Evolutionary conservation across 2,797 vertebrate genomes (phyloP).

Genomic region (Centropyge bicolor): DNA sequence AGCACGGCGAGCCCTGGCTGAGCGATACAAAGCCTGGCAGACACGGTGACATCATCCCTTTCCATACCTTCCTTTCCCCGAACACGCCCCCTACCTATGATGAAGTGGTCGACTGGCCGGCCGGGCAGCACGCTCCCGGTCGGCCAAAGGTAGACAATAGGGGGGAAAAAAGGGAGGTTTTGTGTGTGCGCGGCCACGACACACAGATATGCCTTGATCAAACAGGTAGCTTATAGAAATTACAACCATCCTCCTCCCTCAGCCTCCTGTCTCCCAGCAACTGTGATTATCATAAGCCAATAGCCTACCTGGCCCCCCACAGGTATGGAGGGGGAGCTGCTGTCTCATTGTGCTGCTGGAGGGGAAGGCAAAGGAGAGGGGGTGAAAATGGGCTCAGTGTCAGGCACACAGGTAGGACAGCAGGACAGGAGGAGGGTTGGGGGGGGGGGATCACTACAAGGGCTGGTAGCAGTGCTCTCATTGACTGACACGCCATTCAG

Average conservation of each 20-base stretch:
- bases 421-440: background rate
- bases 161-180: background rate
- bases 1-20: constrained; percentile 34
- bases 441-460: constrained; percentile 35
- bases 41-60: constrained; percentile 86
- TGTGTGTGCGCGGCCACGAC: constrained; percentile 36
- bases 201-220: constrained; percentile 65
- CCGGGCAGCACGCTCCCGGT: constrained; percentile 42
- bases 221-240: constrained; percentile 79
- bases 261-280: constrained; percentile 80
- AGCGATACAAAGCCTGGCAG: constrained; percentile 76
- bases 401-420: constrained; percentile 46
- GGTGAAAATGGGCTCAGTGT: constrained; percentile 21
- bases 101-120: constrained; percentile 46
- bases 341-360: constrained; percentile 54
- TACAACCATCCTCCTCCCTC: constrained; percentile 53
- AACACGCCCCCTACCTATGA: constrained; percentile 80
- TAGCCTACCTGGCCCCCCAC: constrained; percentile 73
- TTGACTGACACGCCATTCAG: constrained; percentile 61
- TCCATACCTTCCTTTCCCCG: constrained; percentile 72
- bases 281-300: constrained; percentile 75
- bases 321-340: constrained; percentile 57
- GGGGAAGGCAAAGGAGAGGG: constrained; percentile 12
- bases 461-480: constrained; percentile 31
- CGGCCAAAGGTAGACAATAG: constrained; percentile 72